Percentiles rank a stretch among this genome's conserved stretches.
Conservation (phyloP, 2,113 vertebrate species). For the Epinephelus moara region DNA sequence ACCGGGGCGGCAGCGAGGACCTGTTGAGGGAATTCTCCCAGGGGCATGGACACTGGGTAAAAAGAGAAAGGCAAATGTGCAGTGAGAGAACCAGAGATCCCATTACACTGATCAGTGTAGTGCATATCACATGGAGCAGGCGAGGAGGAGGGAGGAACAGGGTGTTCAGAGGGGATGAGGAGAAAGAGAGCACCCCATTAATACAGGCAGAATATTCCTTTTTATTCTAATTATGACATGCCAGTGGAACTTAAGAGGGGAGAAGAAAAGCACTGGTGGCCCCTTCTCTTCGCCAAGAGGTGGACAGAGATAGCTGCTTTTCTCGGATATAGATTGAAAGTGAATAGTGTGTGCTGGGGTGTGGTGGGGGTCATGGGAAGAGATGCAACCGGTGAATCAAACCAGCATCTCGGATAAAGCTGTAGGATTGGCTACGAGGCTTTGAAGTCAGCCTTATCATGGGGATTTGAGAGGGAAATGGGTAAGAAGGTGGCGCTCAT, state of each 20-base stretch:
- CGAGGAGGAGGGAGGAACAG: constrained; percentile 24
- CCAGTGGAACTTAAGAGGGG: constrained; percentile 36
- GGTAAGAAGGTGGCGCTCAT: constrained; percentile 69
- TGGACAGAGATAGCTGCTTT: constrained; percentile 39
- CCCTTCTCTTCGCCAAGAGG: constrained; percentile 13
- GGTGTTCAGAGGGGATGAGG: constrained; percentile 36
- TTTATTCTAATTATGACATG: constrained; percentile 74
- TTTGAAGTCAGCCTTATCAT: constrained; percentile 80
- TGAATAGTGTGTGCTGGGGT: constrained; percentile 16
- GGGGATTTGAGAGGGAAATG: constrained; percentile 65
- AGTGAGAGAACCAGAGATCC: constrained; percentile 66
- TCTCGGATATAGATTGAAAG: constrained; percentile 35
- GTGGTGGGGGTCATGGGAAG: constrained; percentile 69
- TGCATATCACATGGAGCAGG: constrained; percentile 45
- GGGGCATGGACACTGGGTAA: constrained; percentile 51
- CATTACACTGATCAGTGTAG: constrained; percentile 69
- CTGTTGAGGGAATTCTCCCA: constrained; percentile 48
- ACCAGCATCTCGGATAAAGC: constrained; percentile 76
- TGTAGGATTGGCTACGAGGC: constrained; percentile 69
- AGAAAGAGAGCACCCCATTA: constrained; percentile 55
- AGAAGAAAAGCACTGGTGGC: constrained; percentile 53
- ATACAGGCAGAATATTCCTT: constrained; percentile 76
- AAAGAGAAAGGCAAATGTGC: constrained; percentile 78
- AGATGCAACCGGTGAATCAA: constrained; percentile 70
- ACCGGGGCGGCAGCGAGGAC: constrained; percentile 39